phyloP scores from a whole-genome alignment of 1,140 invertebrate genomes.

The Anagrus nilaparvatae region DNA sequence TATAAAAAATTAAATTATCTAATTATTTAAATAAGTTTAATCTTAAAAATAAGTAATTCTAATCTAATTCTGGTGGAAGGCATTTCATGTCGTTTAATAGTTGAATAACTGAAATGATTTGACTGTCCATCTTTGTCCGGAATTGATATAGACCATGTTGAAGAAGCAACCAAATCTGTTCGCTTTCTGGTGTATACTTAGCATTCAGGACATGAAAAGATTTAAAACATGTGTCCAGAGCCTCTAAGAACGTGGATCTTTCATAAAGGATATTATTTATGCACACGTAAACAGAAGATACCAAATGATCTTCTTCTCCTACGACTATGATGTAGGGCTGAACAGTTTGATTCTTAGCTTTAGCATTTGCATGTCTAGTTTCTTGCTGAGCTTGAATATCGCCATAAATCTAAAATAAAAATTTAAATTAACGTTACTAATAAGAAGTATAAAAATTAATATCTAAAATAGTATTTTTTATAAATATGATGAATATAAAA shows the following conservation, averaged over 20 bases:
- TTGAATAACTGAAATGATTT: not conserved
- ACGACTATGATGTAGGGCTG: constrained; percentile 13
- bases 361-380: not conserved
- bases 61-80: too few relatives aligned
- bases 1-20: too few relatives aligned
- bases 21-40: too few relatives aligned
- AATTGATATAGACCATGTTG: constrained; percentile 10
- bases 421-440: not conserved
- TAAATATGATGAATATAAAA: too few relatives aligned
- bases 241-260: not conserved
- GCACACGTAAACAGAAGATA: not conserved
- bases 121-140: constrained; percentile 1
- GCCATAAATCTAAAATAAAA: constrained; percentile 5
- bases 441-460: not conserved
- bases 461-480: too few relatives aligned
- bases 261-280: constrained; percentile 8
- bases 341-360: constrained; percentile 5
- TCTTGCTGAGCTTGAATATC: not conserved
- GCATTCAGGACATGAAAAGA: constrained; percentile 9
- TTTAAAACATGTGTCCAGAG: constrained; percentile 11
- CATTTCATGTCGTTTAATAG: not conserved
- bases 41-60: too few relatives aligned
- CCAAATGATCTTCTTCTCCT: not conserved
- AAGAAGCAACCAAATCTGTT: constrained; percentile 12
- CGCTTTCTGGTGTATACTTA: constrained; percentile 3